Conservation (phyloP, 2,113 vertebrate species). For the Microcebus jonahi region DNA sequence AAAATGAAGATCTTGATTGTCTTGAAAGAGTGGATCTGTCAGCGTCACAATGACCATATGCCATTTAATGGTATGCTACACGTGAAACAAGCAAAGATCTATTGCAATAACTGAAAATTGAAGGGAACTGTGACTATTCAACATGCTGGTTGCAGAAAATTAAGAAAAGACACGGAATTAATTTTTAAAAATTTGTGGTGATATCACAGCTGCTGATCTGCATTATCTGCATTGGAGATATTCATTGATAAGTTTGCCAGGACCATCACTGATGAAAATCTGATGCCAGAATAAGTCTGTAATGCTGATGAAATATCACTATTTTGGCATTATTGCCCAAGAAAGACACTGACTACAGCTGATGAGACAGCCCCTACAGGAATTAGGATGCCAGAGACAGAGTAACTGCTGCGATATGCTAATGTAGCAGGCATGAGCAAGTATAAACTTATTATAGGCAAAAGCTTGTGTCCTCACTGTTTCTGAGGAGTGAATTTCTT, state of each 20-base stretch:
- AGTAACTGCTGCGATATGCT: neutral
- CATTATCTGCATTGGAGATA: neutral
- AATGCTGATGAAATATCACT: neutral
- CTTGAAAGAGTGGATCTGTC: neutral
- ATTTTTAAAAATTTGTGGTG: neutral
- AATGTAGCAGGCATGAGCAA: neutral
- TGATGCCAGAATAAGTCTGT: neutral
- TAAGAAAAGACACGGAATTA: neutral
- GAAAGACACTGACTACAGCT: neutral
- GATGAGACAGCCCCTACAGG: neutral
- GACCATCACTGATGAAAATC: neutral
- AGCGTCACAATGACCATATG: neutral
- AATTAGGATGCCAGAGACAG: neutral
- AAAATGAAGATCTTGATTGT: too few species aligned
- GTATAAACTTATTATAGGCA: neutral
- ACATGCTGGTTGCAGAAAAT: neutral
- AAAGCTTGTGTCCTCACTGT: neutral
- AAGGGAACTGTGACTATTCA: neutral
- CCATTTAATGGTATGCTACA: neutral
- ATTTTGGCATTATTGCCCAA: neutral
- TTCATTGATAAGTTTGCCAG: neutral
- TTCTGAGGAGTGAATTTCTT: neutral
- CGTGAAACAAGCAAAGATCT: neutral
- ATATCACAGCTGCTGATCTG: neutral
- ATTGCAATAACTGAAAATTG: neutral